A percentile compares a stretch with the other conserved stretches of the same genome.
Evolutionary conservation across 2,797 vertebrate species (phyloP).

Genomic region (Pangasius djambal): DNA sequence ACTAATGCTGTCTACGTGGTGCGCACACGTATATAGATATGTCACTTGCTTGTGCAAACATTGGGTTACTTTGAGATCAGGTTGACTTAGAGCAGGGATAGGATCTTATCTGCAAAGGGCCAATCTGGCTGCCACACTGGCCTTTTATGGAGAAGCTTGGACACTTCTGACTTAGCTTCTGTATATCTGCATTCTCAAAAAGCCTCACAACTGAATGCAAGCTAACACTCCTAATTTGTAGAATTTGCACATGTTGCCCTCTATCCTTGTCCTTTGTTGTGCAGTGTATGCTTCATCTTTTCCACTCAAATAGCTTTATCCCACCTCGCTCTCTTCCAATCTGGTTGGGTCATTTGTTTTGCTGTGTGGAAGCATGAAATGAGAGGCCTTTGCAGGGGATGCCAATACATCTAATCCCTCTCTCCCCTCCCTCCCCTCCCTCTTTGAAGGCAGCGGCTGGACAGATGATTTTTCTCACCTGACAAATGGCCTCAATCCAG

Average conservation of each 20-base stretch:
- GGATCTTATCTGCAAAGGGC: background rate
- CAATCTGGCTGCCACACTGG: background rate
- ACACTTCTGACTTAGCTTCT: background rate
- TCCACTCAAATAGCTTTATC: slow-evolving; percentile 30
- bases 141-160: background rate
- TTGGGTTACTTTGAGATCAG: no score
- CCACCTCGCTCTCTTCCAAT: slow-evolving; percentile 33
- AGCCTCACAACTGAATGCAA: background rate
- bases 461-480: slow-evolving; percentile 49
- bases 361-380: slow-evolving; percentile 44
- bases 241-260: slow-evolving; percentile 18
- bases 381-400: slow-evolving; percentile 51
- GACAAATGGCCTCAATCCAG: slow-evolving; percentile 53
- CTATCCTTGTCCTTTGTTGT: background rate
- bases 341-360: slow-evolving; percentile 40
- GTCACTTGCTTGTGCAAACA: background rate
- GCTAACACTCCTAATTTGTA: background rate
- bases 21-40: background rate
- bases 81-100: background rate
- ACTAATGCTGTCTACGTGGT: background rate
- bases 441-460: slow-evolving; percentile 40
- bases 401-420: slow-evolving; percentile 57
- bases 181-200: background rate
- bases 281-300: slow-evolving; percentile 22
- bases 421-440: slow-evolving; percentile 40